Base-by-base conservation (phyloP, 92 coral and sea anemone genomes). In the Zoanthus sociatus region DNA sequence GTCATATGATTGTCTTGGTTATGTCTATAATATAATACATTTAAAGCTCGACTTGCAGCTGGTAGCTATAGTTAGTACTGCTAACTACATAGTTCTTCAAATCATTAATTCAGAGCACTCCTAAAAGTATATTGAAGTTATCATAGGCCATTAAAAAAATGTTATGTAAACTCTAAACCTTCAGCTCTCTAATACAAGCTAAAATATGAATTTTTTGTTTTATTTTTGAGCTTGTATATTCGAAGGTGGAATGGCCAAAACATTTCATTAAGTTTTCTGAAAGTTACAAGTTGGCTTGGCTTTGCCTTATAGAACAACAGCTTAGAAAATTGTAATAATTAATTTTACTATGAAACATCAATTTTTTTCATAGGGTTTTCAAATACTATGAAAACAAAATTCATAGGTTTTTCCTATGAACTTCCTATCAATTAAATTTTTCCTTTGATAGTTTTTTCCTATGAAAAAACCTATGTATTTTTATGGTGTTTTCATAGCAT, bases 401-500 rank as follows among this genome's bases (percentile, higher is more conserved):
- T 50, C 55, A 50, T 50, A 7, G 12, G 10, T 50, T 50, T 50
- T 50, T 50, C 10, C 12, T 5, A 50, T 50, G 55, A 50, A 2
- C 55, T 50, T 11, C 55, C 55, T 9, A 50, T 50, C 0, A 50
- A 50, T 50, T 50, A 50, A 50, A 50, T 11, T 50, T 50, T 11
- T 50, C 9, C 12, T 7, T 50, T 50, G 9, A 37, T 37, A 37
- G 42, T 37, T 37, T 37, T 37, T 37, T 37, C 42, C 42, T 37
- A 37, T 37, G 42, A 37, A 37, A 73, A 42, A 44, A 54, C 78
- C 55, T 44, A 73, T 44, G 78, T 6, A 46, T 16, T 73, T 7
- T 73, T 73, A 4, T 12, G 18, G 13, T 3, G 78, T 73, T 73
- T 73, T 73, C 78, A 73, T 73, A 73, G 55, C 78, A 73, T 73